Evolutionary conservation across 2,113 vertebrate species (phyloP).

Genomic region (Oreochromis spilurus): DNA sequence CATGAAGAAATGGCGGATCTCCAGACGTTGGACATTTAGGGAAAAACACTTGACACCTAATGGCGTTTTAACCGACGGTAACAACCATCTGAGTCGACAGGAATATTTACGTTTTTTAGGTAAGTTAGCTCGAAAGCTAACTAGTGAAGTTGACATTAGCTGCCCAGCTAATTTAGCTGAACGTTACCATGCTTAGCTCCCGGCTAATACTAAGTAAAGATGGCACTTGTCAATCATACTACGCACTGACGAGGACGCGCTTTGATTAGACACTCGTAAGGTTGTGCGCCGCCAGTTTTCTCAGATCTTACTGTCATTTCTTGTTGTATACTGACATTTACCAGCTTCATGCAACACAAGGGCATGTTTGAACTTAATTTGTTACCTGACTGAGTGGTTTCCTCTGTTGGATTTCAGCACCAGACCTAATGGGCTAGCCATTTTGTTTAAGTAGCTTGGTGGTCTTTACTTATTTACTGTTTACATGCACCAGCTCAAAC

Average conservation of each 20-base stretch:
- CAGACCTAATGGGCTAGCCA: constrained; percentile 36
- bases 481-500: not conserved
- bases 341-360: not conserved
- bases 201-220: not conserved
- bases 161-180: constrained; percentile 38
- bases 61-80: not conserved
- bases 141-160: constrained; percentile 46
- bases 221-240: not conserved
- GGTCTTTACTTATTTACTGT: not conserved
- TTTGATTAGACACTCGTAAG: not conserved
- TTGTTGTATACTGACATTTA: not conserved
- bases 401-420: not conserved
- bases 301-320: not conserved
- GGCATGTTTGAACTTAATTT: not conserved
- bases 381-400: not conserved
- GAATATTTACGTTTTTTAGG: constrained; percentile 61
- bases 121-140: constrained; percentile 64
- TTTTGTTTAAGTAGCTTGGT: not conserved
- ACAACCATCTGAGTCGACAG: not conserved
- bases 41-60: not conserved
- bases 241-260: not conserved
- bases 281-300: not conserved
- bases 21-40: constrained; percentile 29
- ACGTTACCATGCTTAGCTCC: not conserved
- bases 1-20: constrained; percentile 73